These are phyloP conservation scores for Riparia riparia DNA, from an alignment of 2,113 vertebrate species.

Conservation along the genomic window DNA sequence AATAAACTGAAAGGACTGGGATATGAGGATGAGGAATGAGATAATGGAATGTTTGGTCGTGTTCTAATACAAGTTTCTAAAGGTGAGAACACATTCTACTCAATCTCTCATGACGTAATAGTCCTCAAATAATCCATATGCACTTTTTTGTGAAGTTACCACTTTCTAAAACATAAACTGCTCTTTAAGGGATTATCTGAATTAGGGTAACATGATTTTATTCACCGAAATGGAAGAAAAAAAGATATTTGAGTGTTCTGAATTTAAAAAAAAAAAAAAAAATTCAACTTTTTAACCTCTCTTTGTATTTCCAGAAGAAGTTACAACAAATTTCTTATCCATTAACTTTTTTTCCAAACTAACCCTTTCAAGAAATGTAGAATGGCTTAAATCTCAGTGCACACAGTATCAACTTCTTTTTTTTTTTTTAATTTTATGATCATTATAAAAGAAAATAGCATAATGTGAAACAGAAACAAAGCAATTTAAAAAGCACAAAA, in stretches of 20 bases:
- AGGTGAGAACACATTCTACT: not conserved
- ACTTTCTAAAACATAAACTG: not conserved
- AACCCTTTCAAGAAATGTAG: not conserved
- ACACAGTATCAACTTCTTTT: not conserved
- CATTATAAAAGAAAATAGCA: not conserved
- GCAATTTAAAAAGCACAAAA: not conserved
- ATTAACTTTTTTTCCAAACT: not conserved
- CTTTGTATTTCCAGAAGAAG: not conserved
- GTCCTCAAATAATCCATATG: not conserved
- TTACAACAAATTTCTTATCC: not conserved
- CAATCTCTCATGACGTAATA: not conserved
- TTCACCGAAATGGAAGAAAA: not conserved
- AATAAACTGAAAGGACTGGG: not conserved
- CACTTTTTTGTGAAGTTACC: not conserved
- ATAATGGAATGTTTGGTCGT: not conserved
- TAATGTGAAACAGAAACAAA: not conserved
- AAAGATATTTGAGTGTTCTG: not conserved
- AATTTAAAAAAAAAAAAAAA: not conserved
- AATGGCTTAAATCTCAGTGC: not conserved
- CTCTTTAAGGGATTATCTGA: not conserved
- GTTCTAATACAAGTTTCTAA: not conserved
- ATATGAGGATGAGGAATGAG: not conserved
- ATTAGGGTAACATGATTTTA: not conserved
- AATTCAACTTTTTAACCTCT: not conserved
- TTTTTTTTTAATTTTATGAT: not conserved